Conservation (phyloP, 2,888 invertebrate species). For the Cheilosia pagana region DNA sequence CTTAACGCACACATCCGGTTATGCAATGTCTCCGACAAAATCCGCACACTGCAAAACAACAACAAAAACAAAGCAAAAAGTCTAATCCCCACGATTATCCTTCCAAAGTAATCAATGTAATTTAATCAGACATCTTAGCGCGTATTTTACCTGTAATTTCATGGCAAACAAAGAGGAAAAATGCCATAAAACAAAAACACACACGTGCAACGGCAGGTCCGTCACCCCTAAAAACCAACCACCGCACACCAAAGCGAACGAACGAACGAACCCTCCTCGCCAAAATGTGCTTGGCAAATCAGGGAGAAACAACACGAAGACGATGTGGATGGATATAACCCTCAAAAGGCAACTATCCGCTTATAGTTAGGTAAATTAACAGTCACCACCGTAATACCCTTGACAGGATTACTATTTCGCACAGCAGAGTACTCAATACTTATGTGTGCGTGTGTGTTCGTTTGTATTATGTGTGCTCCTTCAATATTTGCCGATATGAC, state of each 20-base stretch:
- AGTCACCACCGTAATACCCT: slow-evolving; percentile 64
- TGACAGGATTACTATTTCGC: slow-evolving; percentile 64
- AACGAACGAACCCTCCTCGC: slow-evolving; percentile 33
- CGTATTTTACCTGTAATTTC: slow-evolving; percentile 62
- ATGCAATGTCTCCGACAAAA: slow-evolving; percentile 20
- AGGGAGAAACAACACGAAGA: slow-evolving; percentile 4
- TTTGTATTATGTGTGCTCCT: slow-evolving; percentile 18
- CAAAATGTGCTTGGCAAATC: slow-evolving; percentile 26
- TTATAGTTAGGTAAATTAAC: slow-evolving; percentile 67
- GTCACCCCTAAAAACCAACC: too few species aligned
- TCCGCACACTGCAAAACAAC: too few species aligned
- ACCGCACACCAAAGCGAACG: background rate
- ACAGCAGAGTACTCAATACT: background rate
- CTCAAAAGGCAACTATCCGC: slow-evolving; percentile 66
- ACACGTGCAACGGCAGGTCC: slow-evolving; percentile 38
- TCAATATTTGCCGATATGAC: slow-evolving; percentile 61
- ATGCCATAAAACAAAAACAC: slow-evolving; percentile 37
- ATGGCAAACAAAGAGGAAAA: slow-evolving; percentile 46
- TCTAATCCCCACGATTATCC: slow-evolving; percentile 37
- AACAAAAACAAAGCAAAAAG: too few species aligned
- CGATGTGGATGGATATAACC: slow-evolving; percentile 18
- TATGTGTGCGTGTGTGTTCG: background rate
- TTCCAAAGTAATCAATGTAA: slow-evolving; percentile 50
- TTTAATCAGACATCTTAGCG: slow-evolving; percentile 62
- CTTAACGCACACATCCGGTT: slow-evolving; percentile 20